Evolutionary conservation across 2,797 vertebrate genomes (phyloP), one percentile per base, ranked within the genome.

Genomic region (Enteromius viviparus): DNA sequence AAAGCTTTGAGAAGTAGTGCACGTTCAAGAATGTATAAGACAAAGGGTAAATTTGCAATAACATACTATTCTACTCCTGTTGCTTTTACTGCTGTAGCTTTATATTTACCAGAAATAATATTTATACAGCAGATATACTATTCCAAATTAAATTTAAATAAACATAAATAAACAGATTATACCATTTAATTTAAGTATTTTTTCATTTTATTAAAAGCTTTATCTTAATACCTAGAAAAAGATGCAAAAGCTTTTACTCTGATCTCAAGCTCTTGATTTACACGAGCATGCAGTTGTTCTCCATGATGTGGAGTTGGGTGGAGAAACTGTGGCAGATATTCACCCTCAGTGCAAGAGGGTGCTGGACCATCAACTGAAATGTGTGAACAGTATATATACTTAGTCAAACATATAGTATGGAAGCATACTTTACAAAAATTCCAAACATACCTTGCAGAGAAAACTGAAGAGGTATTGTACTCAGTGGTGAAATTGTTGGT

Each of bases 381-480:
- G 23, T 6, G 19, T 58, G 1, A 0, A 81, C 5, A 72, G 37
- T 42, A 60, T 34, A 32, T 23, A 32, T 15, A 72, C 14, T 64
- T 53, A 12, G 75, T 34, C 12, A 62, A 23, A 32, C 3, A 29
- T 11, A 64, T 11, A 64, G 9, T 29, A 45, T 1, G 2, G 19
- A 69, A 80, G 12, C 7, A 7, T 6, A 14, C 6, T 62, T 49
- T 37, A 37, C 19, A 62, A 72, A n/a, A 29, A 3, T 29, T 58
- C 11, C 5, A 71, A 71, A 34, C 21, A 34, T 65, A 81, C 80
- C 70, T 75, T 75, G 23, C 10, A 81, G 19, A 17, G 80, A 14
- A 65, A 81, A 81, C 32, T 81, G 80, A 47, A 81, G 80, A 65
- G 80, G 80, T 23, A 81, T 75, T 81, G 21, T 81, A 58, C 80